A percentile compares a stretch with the other conserved stretches of the same genome.
Conservation (phyloP, 2,888 invertebrate species). For the Slavum lentiscoides region DNA sequence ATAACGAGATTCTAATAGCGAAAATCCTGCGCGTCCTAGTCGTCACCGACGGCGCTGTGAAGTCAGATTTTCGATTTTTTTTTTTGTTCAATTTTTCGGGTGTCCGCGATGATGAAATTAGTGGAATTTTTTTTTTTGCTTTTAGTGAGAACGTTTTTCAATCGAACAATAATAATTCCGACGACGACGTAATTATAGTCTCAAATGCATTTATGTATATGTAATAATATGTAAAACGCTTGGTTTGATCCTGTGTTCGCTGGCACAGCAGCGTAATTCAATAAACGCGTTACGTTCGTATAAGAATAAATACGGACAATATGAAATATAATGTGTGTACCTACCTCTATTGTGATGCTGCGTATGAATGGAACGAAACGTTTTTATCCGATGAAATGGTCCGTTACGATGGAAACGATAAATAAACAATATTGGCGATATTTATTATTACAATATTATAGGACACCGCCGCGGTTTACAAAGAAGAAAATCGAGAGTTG, state of each 20-base stretch:
- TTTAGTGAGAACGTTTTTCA: background rate
- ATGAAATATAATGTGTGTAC: background rate
- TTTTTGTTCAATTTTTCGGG: background rate
- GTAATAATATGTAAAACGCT: background rate
- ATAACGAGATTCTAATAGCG: too few relatives aligned
- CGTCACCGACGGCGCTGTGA: background rate
- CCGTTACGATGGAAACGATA: background rate
- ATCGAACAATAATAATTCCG: background rate
- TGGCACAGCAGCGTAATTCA: too few relatives aligned
- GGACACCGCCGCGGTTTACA: background rate
- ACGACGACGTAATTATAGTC: background rate
- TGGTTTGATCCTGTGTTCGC: slow-evolving; percentile 16
- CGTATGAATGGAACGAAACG: slow-evolving; percentile 6
- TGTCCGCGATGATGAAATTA: background rate
- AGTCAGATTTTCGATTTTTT: too few relatives aligned
- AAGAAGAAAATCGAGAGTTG: background rate
- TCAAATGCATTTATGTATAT: background rate
- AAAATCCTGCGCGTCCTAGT: too few relatives aligned
- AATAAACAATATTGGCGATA: background rate
- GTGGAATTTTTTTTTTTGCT: slow-evolving; percentile 11
- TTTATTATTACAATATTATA: background rate
- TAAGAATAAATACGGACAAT: background rate
- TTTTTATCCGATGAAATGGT: slow-evolving; percentile 16
- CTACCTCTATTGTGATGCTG: background rate
- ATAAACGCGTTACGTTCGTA: background rate